A percentile compares a stretch with the other conserved stretches of the same genome.
Conservation (phyloP, 2,797 vertebrate species). For the Malacoctenus gilli region DNA sequence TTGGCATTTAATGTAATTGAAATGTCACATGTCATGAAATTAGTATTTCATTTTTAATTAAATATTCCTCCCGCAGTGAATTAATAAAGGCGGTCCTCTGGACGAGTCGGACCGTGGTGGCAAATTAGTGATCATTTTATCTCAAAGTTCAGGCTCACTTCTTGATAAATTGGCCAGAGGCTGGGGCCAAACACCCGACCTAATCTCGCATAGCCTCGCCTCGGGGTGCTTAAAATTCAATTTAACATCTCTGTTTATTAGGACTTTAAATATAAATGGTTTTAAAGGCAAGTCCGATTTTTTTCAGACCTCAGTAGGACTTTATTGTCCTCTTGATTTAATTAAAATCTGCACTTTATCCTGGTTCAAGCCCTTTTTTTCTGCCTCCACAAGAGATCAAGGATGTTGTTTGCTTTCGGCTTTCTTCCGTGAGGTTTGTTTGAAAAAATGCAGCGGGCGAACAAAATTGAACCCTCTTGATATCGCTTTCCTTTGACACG, state of each 20-base stretch:
- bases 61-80: conserved; percentile 40
- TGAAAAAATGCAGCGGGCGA: conserved; percentile 15
- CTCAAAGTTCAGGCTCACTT: conserved; percentile 42
- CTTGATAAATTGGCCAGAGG: conserved; percentile 54
- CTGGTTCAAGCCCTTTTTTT: conserved; percentile 23
- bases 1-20: conserved; percentile 55
- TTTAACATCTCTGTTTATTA: conserved; percentile 60
- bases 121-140: conserved; percentile 56
- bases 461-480: conserved; percentile 19
- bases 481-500: conserved; percentile 13
- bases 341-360: conserved; percentile 46
- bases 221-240: conserved; percentile 51
- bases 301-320: conserved; percentile 29
- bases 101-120: conserved; percentile 34
- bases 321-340: conserved; percentile 42
- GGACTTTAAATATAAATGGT: conserved; percentile 40
- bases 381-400: conserved; percentile 26
- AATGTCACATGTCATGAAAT: conserved; percentile 53
- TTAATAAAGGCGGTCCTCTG: conserved; percentile 33
- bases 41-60: conserved; percentile 47
- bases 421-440: conserved; percentile 30
- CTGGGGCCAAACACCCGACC: conserved; percentile 36
- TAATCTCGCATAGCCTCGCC: conserved; percentile 47
- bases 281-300: conserved; percentile 42
- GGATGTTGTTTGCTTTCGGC: conserved; percentile 21